Percentiles rank a stretch among this genome's conserved stretches.
These are phyloP conservation scores for Ctenochaetus hawaiiensis DNA, from an alignment of 2,797 vertebrate species.

Conservation along the genomic window DNA sequence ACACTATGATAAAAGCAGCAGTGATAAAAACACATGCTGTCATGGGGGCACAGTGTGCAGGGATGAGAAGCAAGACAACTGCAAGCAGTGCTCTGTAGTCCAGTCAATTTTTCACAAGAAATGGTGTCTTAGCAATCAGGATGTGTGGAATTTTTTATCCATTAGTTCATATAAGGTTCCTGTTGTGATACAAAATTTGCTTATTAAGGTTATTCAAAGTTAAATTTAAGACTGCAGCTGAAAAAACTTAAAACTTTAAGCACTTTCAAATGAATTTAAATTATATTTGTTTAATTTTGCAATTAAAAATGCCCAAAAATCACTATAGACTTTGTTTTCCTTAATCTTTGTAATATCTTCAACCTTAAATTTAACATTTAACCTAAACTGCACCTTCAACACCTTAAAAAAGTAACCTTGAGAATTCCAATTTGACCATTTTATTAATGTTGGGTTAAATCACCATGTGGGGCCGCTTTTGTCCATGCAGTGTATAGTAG, in stretches of 20 bases:
- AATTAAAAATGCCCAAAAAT: neutral
- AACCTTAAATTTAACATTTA: neutral
- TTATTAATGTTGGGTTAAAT: neutral
- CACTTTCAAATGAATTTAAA: neutral
- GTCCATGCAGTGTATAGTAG: neutral
- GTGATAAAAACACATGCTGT: neutral
- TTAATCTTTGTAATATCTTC: neutral
- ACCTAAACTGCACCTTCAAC: neutral
- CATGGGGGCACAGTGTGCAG: neutral
- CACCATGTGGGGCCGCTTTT: too few relatives aligned
- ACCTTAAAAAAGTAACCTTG: neutral
- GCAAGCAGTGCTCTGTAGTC: neutral
- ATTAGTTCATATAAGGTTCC: neutral
- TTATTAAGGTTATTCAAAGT: neutral
- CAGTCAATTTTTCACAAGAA: neutral
- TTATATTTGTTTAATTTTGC: neutral
- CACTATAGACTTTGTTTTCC: neutral
- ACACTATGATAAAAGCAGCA: slow-evolving; percentile 3
- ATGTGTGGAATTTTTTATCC: neutral
- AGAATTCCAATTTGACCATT: neutral
- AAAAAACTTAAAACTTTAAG: neutral
- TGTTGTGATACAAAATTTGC: slow-evolving; percentile 4
- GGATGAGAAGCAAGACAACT: neutral
- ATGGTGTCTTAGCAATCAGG: neutral
- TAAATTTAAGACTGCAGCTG: neutral